These are phyloP conservation scores for Microctonus hyperodae DNA, from an alignment of 2,888 invertebrate genomes.

Conservation along the genomic window DNA sequence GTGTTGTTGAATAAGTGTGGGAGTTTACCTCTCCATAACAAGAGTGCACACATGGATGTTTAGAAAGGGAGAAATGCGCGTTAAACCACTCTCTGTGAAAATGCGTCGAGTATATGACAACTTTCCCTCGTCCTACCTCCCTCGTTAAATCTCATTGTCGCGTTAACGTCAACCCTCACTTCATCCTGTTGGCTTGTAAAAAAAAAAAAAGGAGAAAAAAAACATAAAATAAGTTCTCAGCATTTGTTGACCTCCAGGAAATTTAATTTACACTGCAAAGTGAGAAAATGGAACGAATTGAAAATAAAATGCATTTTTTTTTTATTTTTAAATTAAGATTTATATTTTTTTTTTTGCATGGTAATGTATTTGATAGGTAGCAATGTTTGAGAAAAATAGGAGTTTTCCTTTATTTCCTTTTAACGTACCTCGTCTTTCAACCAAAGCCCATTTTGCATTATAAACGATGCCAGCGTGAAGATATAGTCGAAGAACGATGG, in stretches of 20 bases:
- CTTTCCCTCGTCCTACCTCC: not conserved
- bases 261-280: no score
- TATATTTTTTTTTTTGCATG: not conserved
- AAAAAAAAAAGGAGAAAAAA: not conserved
- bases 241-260: no score
- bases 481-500: slow-evolving; percentile 24
- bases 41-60: not conserved
- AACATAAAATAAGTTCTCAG: no score
- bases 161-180: not conserved
- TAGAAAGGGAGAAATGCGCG: slow-evolving; percentile 5
- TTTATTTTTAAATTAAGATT: not conserved
- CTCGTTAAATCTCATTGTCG: not conserved
- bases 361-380: not conserved
- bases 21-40: slow-evolving; percentile 13
- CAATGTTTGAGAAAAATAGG: not conserved
- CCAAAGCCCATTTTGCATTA: not conserved
- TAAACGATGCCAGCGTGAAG: slow-evolving; percentile 6
- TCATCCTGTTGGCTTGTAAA: not conserved
- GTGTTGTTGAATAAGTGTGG: slow-evolving; percentile 1
- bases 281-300: not conserved
- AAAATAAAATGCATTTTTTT: not conserved
- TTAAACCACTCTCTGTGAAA: slow-evolving; percentile 24
- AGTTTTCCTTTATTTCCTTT: not conserved
- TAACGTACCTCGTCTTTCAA: not conserved
- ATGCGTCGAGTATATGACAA: slow-evolving; percentile 8